Evolutionary conservation across 2,113 vertebrate genomes (phyloP), one percentile per base, ranked within the genome.

Genomic region (Channa argus): DNA sequence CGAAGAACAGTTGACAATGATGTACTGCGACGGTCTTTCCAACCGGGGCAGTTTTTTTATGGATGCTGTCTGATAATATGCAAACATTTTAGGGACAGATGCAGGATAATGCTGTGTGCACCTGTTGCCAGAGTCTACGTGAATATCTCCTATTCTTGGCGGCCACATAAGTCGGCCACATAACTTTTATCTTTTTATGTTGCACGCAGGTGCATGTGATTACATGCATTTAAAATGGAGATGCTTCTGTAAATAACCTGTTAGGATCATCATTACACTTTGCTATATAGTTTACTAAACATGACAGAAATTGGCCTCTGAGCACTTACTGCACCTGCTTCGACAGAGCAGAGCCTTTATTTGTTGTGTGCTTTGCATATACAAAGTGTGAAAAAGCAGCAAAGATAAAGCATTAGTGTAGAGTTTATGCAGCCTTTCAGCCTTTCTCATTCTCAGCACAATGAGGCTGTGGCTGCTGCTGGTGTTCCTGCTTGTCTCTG

Each of bases 391-490:
- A 56, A 24, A 49, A 38, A 5, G 8, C 58, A 60, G 53, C n/a
- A 61, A 51, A 85, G 89, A 93, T 86, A 88, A 74, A 77, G 14
- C 2, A 2, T 5, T 6, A 3, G 56, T 50, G n/a, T 37, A 38
- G 37, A 11, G 5, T 76, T 59, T 8, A 4, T 11, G 54, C 44
- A 51, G 49, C 38, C 33, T 50, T 58, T 24, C 33, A 14, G 45
- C 60, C 24, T 24, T 24, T 14, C 62, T 81, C 49, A 8, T 15
- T 62, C 45, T 53, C 58, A 41, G 62, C 68, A 72, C 82, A n/a
- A 86, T 86, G 89, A 87, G 63, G 71, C 71, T 36, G 63, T 81
- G 81, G 74, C 66, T 85, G 72, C 75, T 91, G 64, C 80, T 87
- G 60, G 44, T 83, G 65, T 71, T 34, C 33, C 58, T 89, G 69